Percentiles rank a stretch among this genome's conserved stretches.
phyloP scores from a whole-genome alignment of 1,140 invertebrate species.

The Bombus soroeensis region DNA sequence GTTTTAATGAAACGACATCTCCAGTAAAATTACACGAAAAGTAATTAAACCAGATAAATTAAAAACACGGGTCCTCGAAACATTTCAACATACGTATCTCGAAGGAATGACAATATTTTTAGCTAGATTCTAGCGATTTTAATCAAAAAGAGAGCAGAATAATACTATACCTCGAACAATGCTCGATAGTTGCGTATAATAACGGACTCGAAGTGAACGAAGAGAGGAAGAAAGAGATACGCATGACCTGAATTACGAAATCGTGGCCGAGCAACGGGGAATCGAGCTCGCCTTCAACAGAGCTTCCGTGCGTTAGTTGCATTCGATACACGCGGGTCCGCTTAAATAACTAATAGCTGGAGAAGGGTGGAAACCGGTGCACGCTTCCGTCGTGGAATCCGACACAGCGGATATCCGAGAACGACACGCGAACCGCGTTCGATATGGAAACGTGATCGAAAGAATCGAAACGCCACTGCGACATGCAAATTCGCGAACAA shows the following conservation, averaged over 20 bases:
- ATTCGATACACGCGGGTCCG: slow-evolving; percentile 16
- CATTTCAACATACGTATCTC: background rate
- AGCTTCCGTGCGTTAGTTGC: slow-evolving; percentile 24
- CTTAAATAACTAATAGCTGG: slow-evolving; percentile 34
- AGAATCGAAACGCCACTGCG: background rate
- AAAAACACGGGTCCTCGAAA: background rate
- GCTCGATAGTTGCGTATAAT: slow-evolving; percentile 33
- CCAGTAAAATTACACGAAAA: background rate
- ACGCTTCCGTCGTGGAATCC: slow-evolving; percentile 17
- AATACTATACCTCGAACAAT: slow-evolving; percentile 26
- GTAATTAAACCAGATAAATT: background rate
- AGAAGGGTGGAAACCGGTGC: slow-evolving; percentile 12
- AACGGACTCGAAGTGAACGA: background rate
- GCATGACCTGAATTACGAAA: slow-evolving; percentile 53
- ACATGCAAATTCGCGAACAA: background rate
- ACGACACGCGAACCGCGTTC: background rate
- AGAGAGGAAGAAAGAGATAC: background rate
- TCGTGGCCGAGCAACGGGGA: slow-evolving; percentile 8
- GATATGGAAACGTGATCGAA: slow-evolving; percentile 1
- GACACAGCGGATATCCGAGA: background rate
- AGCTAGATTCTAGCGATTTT: too few relatives aligned
- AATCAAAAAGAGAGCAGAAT: background rate
- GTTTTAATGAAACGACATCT: too few relatives aligned
- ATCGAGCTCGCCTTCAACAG: background rate
- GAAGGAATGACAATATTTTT: too few relatives aligned